These are phyloP conservation scores for Mythimna impura DNA, from an alignment of 2,888 invertebrate species.

Conservation along the genomic window DNA sequence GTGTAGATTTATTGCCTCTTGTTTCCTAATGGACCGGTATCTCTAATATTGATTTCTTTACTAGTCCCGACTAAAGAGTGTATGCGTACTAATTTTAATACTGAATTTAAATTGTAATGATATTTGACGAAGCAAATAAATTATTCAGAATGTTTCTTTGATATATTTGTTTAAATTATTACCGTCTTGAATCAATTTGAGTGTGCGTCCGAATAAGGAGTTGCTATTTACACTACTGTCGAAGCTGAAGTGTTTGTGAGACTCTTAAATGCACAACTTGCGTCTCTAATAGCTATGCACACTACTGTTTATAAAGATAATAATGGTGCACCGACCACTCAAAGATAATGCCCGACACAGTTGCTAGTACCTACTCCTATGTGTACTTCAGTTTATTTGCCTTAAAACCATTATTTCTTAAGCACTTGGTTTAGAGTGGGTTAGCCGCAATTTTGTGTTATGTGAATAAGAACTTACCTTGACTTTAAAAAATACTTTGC, in stretches of 20 bases:
- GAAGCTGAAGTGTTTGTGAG: not conserved
- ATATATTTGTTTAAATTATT: conserved; percentile 22
- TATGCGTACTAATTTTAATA: not conserved
- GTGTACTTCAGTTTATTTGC: not conserved
- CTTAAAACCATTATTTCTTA: not conserved
- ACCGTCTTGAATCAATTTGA: conserved; percentile 23
- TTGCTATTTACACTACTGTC: not conserved
- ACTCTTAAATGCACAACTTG: not conserved
- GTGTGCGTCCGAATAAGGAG: not conserved
- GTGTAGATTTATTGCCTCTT: conserved; percentile 23
- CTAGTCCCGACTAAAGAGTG: not conserved
- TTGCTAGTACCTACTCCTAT: not conserved
- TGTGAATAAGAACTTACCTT: not conserved
- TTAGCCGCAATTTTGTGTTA: not conserved
- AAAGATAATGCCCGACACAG: not conserved
- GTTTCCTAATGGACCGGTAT: not conserved
- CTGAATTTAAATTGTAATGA: not conserved
- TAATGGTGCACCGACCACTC: not conserved
- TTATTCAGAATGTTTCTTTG: not conserved
- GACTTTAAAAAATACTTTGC: not conserved
- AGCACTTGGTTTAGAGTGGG: not conserved
- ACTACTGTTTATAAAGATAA: conserved; percentile 8
- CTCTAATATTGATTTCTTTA: not conserved
- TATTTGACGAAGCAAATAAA: not conserved
- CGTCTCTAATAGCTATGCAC: not conserved